Evolutionary conservation across 2,113 vertebrate genomes (phyloP).

Genomic region (Serilophus lunatus): DNA sequence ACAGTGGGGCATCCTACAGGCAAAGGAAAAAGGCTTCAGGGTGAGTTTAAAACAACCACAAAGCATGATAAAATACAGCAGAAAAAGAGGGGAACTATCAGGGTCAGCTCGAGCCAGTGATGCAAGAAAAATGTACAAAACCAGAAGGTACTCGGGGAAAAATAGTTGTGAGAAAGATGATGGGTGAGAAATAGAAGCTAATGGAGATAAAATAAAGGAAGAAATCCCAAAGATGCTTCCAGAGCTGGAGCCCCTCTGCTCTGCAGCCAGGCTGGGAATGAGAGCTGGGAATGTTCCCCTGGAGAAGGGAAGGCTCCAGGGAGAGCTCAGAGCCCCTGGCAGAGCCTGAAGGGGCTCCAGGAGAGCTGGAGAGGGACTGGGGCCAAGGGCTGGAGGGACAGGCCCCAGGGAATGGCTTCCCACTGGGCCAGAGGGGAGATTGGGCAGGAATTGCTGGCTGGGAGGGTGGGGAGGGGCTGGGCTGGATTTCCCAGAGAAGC

Average conservation of each 20-base stretch:
- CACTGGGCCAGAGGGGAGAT: background rate
- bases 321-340: no score
- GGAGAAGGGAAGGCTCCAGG: no score
- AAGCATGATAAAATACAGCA: background rate
- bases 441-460: background rate
- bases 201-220: background rate
- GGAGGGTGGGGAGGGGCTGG: no score
- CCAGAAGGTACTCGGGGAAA: background rate
- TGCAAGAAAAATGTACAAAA: background rate
- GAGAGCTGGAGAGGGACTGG: no score
- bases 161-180: background rate
- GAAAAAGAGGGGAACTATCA: background rate
- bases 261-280: no score
- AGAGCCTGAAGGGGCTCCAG: no score
- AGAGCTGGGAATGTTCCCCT: no score
- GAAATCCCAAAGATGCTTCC: fast-evolving
- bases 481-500: background rate
- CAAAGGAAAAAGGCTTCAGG: background rate
- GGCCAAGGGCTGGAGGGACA: no score
- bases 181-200: background rate
- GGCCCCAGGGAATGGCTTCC: no score
- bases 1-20: background rate
- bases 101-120: background rate
- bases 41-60: background rate
- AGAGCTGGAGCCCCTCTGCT: no score